phyloP scores from a whole-genome alignment of 92 coral and sea anemone species.

The Bergia puertoricense region DNA sequence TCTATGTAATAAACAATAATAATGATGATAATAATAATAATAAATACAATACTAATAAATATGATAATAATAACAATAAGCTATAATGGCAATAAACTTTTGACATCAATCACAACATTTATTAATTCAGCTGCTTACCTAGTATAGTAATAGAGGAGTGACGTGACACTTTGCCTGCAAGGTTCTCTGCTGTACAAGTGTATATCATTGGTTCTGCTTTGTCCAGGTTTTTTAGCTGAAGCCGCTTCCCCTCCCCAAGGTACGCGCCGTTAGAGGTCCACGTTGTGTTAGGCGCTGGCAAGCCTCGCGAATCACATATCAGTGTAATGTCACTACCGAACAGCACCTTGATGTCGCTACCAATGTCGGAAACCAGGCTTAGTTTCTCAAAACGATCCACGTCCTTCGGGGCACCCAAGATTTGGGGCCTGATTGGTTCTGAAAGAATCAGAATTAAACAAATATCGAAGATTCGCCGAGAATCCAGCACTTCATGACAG shows the following conservation, averaged over 20 bases:
- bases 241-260: slow-evolving; percentile 26
- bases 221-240: slow-evolving; percentile 27
- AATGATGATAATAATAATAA: too few relatives aligned
- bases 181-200: slow-evolving; percentile 74
- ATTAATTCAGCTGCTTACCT: slow-evolving; percentile 29
- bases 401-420: slow-evolving; percentile 57
- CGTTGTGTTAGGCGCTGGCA: slow-evolving; percentile 63
- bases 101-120: too few relatives aligned
- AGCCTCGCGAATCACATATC: slow-evolving; percentile 73
- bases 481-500: slow-evolving; percentile 28
- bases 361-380: slow-evolving; percentile 55
- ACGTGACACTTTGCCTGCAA: slow-evolving; percentile 57
- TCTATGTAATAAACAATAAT: too few relatives aligned
- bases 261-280: slow-evolving; percentile 62
- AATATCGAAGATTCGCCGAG: slow-evolving; percentile 1
- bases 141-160: slow-evolving; percentile 57
- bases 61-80: too few relatives aligned
- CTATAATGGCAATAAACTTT: too few relatives aligned
- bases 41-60: not conserved
- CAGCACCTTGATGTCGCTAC: slow-evolving; percentile 62
- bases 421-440: slow-evolving; percentile 68
- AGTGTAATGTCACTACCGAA: slow-evolving; percentile 69
- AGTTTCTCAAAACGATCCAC: slow-evolving; percentile 49
- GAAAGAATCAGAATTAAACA: not conserved
- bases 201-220: slow-evolving; percentile 53